Percentiles rank a stretch among this genome's conserved stretches.
phyloP scores from a whole-genome alignment of 2,888 invertebrate species.

The Leuctra nigra region DNA sequence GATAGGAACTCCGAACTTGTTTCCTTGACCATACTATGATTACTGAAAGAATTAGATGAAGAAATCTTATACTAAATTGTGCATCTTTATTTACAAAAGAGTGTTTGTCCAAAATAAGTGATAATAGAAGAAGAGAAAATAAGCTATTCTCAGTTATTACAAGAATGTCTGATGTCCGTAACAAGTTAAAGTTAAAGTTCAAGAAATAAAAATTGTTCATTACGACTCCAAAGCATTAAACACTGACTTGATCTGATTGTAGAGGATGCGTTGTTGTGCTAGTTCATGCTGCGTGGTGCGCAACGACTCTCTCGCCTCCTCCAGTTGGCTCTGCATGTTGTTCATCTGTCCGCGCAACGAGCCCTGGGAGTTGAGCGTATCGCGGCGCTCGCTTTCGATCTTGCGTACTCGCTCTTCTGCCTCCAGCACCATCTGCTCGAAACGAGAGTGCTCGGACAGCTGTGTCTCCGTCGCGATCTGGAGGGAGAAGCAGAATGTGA shows the following conservation, averaged over 20 bases:
- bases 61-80: no score
- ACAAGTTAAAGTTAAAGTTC: no score
- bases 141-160: no score
- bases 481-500: no score
- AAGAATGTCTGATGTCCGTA: no score
- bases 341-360: constrained; percentile 46
- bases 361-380: constrained; percentile 46
- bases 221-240: neutral
- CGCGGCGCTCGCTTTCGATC: constrained; percentile 50
- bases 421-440: constrained; percentile 45
- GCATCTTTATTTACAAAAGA: no score
- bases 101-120: no score
- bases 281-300: constrained; percentile 47
- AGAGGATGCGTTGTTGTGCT: constrained; percentile 46
- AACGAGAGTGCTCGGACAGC: constrained; percentile 43
- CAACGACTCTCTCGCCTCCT: constrained; percentile 46
- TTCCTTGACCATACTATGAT: no score
- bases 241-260: constrained; percentile 52
- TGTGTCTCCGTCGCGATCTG: constrained; percentile 43
- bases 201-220: neutral
- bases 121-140: no score
- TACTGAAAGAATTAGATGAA: no score
- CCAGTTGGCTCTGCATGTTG: constrained; percentile 49
- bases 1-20: no score
- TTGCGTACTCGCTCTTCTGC: constrained; percentile 45